Percentiles rank a stretch among this genome's conserved stretches.
Conservation (phyloP, 2,888 invertebrate species). For the Siphlonurus alternatus region DNA sequence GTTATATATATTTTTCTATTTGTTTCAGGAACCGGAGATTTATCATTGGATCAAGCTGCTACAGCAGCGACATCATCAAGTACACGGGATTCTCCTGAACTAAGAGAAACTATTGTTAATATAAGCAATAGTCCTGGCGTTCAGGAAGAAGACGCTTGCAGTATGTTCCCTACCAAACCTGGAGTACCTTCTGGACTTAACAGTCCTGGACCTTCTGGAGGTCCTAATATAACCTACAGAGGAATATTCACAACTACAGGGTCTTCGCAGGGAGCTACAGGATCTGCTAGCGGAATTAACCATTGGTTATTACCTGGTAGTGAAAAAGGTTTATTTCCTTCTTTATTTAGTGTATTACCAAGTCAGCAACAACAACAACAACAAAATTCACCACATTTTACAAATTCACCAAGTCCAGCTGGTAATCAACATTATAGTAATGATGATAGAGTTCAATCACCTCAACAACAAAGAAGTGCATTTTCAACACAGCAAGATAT, state of each 20-base stretch:
- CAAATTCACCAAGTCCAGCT: not conserved
- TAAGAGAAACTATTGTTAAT: not conserved
- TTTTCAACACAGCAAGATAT: slow-evolving; percentile 8
- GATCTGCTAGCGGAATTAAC: slow-evolving; percentile 36
- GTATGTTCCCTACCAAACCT: not conserved
- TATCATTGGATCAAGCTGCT: slow-evolving; percentile 43
- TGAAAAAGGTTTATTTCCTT: slow-evolving; percentile 44
- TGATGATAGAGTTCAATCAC: slow-evolving; percentile 33
- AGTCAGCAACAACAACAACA: slow-evolving; percentile 25
- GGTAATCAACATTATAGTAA: slow-evolving; percentile 28
- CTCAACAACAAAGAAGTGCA: not conserved
- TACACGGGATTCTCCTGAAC: not conserved
- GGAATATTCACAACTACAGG: slow-evolving; percentile 8
- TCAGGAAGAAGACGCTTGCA: slow-evolving; percentile 2
- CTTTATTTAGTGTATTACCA: slow-evolving; percentile 44
- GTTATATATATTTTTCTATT: not conserved
- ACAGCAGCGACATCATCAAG: slow-evolving; percentile 18
- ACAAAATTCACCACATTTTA: no score
- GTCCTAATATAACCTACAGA: slow-evolving; percentile 11
- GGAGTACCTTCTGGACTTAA: not conserved
- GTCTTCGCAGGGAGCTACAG: slow-evolving; percentile 22
- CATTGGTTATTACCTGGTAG: slow-evolving; percentile 58
- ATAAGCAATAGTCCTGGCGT: not conserved
- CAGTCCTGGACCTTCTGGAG: slow-evolving; percentile 5
- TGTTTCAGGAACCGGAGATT: slow-evolving; percentile 58